Base-by-base conservation (phyloP, 2,113 vertebrate species). In the Hippocampus guttulatus region DNA sequence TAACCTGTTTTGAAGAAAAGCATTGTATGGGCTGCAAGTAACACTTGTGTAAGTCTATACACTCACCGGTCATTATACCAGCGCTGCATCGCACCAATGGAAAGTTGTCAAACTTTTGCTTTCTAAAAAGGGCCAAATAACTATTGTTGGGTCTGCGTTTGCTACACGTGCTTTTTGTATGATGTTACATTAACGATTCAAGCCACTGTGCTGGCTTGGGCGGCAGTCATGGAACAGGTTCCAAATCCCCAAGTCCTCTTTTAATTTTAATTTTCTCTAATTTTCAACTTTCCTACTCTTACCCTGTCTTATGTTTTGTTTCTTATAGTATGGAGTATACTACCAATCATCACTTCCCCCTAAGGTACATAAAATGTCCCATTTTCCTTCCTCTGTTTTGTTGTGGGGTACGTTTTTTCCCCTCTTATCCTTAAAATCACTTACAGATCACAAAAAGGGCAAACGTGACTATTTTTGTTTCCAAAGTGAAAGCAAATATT, bases 241-340 rank as follows among this genome's bases (percentile, higher is more conserved):
- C 64, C 64, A 2, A 69, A 41, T 75, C 62, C 64, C 9, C 1
- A 33, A 55, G 23, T 21, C 51, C 5, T 69, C 30, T 23, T 68
- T 80, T 67, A 57, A 54, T 14, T 71, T 62, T 20, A 51, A 33
- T 71, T 67, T 23, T 1, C 33, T n/a, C 38, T 30, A 9, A 21
- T 62, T 74, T 27, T 70, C 20, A 68, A 57, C 68, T 73, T 84
- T 73, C 77, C 78, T 49, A 79, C 67, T 43, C 85, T 87, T 76
- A 89, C 76, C 66, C 68, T 86, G 62, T 88, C 77, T 82, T 87
- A 72, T 89, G 75, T 82, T 90, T 90, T 88, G 77, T 90, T 90
- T 90, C 83, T 88, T 89, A 71, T 90, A 92, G 88, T 90, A 91
- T 14, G 88, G 88, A 82, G 85, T 83, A 89, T 88, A 90, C 88